Percentiles rank a stretch among this genome's conserved stretches.
Conservation (phyloP, 2,113 vertebrate genomes). For the Trogon melanurus region DNA sequence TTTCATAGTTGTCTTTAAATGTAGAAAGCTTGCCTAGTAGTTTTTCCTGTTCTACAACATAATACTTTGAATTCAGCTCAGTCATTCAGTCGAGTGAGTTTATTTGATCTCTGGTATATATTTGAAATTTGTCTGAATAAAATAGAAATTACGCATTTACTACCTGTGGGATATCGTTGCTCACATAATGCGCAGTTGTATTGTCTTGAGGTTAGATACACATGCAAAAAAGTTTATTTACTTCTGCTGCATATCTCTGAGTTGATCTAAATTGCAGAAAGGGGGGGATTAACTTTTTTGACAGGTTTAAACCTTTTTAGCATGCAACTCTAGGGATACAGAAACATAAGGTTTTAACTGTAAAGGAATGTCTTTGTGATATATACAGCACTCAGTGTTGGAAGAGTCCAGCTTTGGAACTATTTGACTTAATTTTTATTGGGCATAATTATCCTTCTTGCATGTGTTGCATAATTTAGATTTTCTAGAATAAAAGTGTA, state of each 20-base stretch:
- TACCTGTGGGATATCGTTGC: not conserved
- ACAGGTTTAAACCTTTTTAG: not conserved
- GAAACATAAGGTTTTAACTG: not conserved
- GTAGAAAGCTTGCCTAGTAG: not conserved
- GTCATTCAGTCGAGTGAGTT: not conserved
- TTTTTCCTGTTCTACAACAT: not conserved
- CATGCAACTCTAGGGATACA: not conserved
- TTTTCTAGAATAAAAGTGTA: not conserved
- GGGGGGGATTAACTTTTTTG: not conserved
- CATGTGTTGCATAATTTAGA: not conserved
- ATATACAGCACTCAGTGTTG: not conserved
- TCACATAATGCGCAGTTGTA: not conserved
- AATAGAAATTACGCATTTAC: not conserved
- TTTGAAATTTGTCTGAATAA: not conserved
- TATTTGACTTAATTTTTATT: not conserved
- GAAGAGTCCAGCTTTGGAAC: not conserved
- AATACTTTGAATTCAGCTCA: not conserved
- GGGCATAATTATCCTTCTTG: not conserved
- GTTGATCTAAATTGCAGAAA: not conserved
- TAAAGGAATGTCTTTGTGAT: not conserved
- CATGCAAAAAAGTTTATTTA: not conserved
- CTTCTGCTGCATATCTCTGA: not conserved
- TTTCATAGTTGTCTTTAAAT: not conserved
- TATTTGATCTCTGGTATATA: not conserved
- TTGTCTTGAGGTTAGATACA: not conserved